phyloP scores from a whole-genome alignment of 2,113 vertebrate genomes.

The Ia io region DNA sequence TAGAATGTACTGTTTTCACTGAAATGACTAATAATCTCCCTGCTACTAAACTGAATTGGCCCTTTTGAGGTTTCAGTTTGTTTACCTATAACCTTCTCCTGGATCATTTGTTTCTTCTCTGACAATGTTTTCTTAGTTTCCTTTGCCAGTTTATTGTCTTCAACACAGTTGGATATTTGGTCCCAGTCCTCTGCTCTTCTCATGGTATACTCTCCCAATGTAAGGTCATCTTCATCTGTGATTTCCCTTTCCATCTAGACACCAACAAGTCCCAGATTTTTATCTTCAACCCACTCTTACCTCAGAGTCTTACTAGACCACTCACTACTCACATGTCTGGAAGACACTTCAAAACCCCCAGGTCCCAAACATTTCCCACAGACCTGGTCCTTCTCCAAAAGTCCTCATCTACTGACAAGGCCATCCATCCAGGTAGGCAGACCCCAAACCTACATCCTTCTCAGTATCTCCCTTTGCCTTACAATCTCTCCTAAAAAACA shows the following conservation, averaged over 20 bases:
- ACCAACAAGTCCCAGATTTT: neutral
- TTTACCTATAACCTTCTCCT: neutral
- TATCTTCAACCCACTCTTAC: neutral
- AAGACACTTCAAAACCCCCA: neutral
- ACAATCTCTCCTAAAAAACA: neutral
- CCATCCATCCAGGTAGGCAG: neutral
- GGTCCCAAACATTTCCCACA: neutral
- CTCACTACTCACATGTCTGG: neutral
- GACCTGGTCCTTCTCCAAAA: fast-evolving
- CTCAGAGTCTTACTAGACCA: neutral
- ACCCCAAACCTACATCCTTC: too few relatives aligned
- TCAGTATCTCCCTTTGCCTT: neutral
- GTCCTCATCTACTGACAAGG: neutral
- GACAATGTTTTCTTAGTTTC: neutral
- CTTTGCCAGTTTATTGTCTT: neutral
- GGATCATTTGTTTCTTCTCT: neutral
- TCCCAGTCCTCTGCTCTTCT: neutral
- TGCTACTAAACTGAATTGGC: neutral
- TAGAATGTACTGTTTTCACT: neutral
- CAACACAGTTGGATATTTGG: neutral
- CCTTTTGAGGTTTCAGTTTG: neutral
- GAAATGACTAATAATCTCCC: neutral
- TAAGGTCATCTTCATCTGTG: neutral
- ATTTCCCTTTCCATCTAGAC: neutral
- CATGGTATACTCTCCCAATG: neutral